These are phyloP conservation scores for Amiota mariae DNA, from an alignment of 2,888 invertebrate species.

Conservation along the genomic window DNA sequence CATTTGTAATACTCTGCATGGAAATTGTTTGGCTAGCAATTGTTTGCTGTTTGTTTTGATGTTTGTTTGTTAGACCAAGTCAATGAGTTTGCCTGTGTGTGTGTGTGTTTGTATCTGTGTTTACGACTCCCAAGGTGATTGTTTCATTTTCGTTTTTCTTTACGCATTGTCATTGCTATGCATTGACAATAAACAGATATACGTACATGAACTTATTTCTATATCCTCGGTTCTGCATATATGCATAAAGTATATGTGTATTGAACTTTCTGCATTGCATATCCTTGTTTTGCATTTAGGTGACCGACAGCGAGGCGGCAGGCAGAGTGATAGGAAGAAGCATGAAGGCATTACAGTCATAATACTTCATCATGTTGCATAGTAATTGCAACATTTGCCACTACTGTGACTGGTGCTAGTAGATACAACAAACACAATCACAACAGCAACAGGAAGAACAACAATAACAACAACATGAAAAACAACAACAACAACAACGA, in stretches of 20 bases:
- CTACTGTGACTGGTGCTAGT: slow-evolving; percentile 12
- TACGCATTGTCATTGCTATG: slow-evolving; percentile 43
- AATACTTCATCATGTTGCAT: slow-evolving; percentile 43
- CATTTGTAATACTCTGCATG: not conserved
- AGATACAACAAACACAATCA: slow-evolving; percentile 13
- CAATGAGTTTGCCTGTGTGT: not conserved
- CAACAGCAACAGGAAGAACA: no score
- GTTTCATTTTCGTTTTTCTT: slow-evolving; percentile 59
- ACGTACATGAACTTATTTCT: no score
- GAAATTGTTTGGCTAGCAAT: slow-evolving; percentile 35
- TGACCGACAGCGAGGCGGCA: no score
- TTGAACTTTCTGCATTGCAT: slow-evolving; percentile 54
- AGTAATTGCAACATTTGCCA: slow-evolving; percentile 63
- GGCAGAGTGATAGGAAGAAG: no score
- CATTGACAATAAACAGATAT: no score
- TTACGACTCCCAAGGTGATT: slow-evolving; percentile 62
- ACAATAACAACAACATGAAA: no score
- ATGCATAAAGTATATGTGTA: slow-evolving; percentile 51
- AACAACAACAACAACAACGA: not conserved
- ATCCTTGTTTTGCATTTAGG: not conserved
- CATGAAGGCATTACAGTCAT: not conserved
- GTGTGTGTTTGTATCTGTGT: slow-evolving; percentile 37
- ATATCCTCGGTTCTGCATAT: not conserved
- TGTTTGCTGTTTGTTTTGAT: not conserved
- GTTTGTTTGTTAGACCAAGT: not conserved